Evolutionary conservation across 2,888 invertebrate genomes (phyloP).

Genomic region (Athetis lepigone): DNA sequence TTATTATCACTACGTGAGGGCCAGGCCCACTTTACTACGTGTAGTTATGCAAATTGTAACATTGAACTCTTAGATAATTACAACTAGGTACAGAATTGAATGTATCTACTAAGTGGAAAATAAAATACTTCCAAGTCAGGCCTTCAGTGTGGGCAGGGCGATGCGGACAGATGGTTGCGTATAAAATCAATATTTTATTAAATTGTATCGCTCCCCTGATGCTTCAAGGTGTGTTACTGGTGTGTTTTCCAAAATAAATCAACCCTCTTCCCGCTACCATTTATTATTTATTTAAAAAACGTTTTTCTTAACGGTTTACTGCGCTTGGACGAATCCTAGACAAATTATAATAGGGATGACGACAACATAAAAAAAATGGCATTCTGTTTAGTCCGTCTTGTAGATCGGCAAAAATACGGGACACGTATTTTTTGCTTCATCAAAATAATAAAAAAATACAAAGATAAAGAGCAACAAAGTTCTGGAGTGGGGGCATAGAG

Average conservation of each 20-base stretch:
- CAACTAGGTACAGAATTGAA: constrained; percentile 1
- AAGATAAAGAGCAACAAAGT: too few relatives aligned
- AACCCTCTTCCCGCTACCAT: constrained; percentile 5
- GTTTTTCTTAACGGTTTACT: constrained; percentile 13
- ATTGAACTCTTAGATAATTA: constrained; percentile 4
- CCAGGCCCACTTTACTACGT: background rate
- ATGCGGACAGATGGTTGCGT: constrained; percentile 37
- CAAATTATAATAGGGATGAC: background rate
- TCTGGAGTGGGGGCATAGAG: too few relatives aligned
- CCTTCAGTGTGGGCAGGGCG: constrained; percentile 29
- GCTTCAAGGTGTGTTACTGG: constrained; percentile 19
- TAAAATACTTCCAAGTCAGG: constrained; percentile 11
- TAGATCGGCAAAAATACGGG: too few relatives aligned
- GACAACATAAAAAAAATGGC: too few relatives aligned
- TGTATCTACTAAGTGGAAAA: constrained; percentile 9
- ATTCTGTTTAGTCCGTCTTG: too few relatives aligned
- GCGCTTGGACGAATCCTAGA: background rate
- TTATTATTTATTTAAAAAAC: constrained; percentile 11
- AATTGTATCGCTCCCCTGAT: constrained; percentile 48
- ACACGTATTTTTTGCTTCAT: too few relatives aligned
- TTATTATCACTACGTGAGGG: constrained; percentile 4
- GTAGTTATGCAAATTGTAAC: background rate
- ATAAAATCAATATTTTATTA: constrained; percentile 54
- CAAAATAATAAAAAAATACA: too few relatives aligned
- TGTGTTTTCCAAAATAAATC: constrained; percentile 17